Conservation (phyloP, 2,888 invertebrate species). For the Hydroisotoma schaefferi region DNA sequence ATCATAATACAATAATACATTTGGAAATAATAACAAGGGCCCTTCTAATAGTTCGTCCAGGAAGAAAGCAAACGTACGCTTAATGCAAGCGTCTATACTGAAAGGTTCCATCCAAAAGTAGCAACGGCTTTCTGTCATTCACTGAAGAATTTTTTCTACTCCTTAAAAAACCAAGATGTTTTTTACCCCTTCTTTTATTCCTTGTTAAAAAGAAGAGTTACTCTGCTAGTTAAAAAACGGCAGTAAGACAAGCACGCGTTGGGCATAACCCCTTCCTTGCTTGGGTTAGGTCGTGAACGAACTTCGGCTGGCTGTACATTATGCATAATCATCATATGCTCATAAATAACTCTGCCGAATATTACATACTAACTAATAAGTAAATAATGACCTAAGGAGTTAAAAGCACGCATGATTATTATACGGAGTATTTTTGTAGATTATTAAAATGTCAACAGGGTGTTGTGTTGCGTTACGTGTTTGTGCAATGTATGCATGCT, state of each 20-base stretch:
- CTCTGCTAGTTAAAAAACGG: neutral
- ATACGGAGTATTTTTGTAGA: too few relatives aligned
- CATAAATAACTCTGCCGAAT: too few relatives aligned
- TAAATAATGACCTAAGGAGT: too few relatives aligned
- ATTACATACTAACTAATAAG: too few relatives aligned
- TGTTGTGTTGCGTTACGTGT: too few relatives aligned
- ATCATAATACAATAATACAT: neutral
- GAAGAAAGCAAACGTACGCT: neutral
- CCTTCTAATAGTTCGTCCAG: neutral
- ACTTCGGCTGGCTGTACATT: neutral
- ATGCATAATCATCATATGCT: neutral
- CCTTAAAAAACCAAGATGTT: slow-evolving; percentile 14
- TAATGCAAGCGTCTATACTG: too few relatives aligned
- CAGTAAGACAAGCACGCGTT: slow-evolving; percentile 4
- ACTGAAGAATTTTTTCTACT: slow-evolving; percentile 5
- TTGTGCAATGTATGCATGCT: too few relatives aligned
- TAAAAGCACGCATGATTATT: too few relatives aligned
- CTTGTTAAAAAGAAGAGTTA: neutral
- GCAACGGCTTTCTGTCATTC: slow-evolving; percentile 8
- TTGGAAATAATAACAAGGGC: neutral
- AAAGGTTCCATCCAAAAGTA: too few relatives aligned
- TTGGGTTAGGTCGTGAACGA: neutral
- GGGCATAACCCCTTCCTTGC: slow-evolving; percentile 7
- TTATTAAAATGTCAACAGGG: too few relatives aligned
- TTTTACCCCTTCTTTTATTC: slow-evolving; percentile 1